Evolutionary conservation across 2,888 invertebrate species (phyloP).

Genomic region (Amiota mariae): DNA sequence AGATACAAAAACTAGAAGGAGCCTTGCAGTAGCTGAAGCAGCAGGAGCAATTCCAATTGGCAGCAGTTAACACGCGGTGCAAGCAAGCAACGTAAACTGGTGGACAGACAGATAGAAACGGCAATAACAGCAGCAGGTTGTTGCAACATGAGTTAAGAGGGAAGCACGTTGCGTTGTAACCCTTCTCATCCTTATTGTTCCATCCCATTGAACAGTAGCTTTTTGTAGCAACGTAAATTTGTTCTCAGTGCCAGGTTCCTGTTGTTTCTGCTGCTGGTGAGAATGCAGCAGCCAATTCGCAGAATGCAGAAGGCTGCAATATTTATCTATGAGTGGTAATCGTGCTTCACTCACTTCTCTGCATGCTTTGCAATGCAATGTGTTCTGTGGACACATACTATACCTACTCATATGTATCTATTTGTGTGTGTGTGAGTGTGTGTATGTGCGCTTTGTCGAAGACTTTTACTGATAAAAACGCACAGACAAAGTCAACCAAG

Average conservation of each 20-base stretch:
- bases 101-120: background rate
- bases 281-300: conserved; percentile 25
- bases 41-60: conserved; percentile 21
- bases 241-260: conserved; percentile 13
- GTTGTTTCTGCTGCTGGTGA: conserved; percentile 3
- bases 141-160: conserved; percentile 10
- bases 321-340: conserved; percentile 69
- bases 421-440: conserved; percentile 33
- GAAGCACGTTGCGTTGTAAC: too few relatives aligned
- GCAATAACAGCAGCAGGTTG: conserved; percentile 24
- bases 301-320: conserved; percentile 16
- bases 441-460: conserved; percentile 52
- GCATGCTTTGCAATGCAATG: conserved; percentile 47
- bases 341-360: conserved; percentile 35
- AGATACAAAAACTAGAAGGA: background rate
- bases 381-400: background rate
- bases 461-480: conserved; percentile 30
- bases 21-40: conserved; percentile 5
- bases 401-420: background rate
- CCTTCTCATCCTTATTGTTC: too few relatives aligned
- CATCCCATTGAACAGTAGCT: too few relatives aligned
- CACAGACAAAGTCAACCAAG: background rate
- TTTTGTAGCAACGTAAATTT: conserved; percentile 44
- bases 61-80: conserved; percentile 31
- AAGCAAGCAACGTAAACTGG: conserved; percentile 14